Percentiles rank a stretch among this genome's conserved stretches.
Evolutionary conservation across 2,888 invertebrate species (phyloP).

Genomic region (Eurytoma adleriae): DNA sequence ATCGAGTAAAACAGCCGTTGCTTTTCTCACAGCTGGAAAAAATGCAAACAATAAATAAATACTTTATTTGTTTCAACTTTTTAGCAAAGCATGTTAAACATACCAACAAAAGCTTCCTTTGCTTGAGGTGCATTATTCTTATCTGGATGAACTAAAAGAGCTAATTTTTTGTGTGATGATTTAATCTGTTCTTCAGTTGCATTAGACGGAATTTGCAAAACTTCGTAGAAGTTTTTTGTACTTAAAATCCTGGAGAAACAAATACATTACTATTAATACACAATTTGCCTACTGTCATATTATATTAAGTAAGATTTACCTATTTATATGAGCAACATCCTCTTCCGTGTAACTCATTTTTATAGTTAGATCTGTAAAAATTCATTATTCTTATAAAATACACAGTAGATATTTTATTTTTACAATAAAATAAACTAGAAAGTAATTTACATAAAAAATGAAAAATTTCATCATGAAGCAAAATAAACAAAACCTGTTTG

Average conservation of each 20-base stretch:
- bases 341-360: slow-evolving; percentile 44
- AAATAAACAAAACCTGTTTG: too few species aligned
- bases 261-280: neutral
- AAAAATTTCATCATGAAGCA: too few species aligned
- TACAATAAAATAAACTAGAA: neutral
- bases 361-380: slow-evolving; percentile 2
- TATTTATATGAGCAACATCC: slow-evolving; percentile 24
- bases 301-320: slow-evolving; percentile 19
- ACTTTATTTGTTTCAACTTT: neutral
- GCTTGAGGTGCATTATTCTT: slow-evolving; percentile 52
- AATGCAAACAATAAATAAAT: neutral
- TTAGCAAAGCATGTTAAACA: neutral
- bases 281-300: neutral
- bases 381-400: neutral
- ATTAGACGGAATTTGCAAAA: slow-evolving; percentile 33
- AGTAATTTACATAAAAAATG: neutral
- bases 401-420: neutral
- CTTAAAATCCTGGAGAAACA: slow-evolving; percentile 39
- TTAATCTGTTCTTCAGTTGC: slow-evolving; percentile 49
- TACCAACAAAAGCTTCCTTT: slow-evolving; percentile 52
- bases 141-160: slow-evolving; percentile 50
- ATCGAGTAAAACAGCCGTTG: slow-evolving; percentile 49
- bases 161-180: slow-evolving; percentile 42
- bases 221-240: slow-evolving; percentile 49
- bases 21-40: slow-evolving; percentile 45